Conservation (phyloP, 1,140 invertebrate species). For the Scylla paramamosain region DNA sequence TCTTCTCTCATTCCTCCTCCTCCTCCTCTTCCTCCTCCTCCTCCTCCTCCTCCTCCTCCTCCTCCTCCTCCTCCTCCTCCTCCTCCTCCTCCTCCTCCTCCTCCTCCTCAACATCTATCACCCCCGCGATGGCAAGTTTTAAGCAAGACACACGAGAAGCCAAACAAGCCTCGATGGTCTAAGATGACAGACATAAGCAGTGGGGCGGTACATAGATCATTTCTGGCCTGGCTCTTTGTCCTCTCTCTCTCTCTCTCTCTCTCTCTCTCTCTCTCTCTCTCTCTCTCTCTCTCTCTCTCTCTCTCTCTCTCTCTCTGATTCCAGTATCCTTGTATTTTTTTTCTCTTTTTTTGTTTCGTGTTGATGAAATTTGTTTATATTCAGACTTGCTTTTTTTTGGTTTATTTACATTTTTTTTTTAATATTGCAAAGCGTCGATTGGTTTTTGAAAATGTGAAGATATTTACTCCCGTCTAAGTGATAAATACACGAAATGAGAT, state of each 20-base stretch:
- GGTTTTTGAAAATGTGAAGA: too few relatives aligned
- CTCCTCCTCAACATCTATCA: constrained; percentile 5
- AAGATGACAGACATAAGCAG: constrained; percentile 58
- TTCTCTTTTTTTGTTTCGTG: background rate
- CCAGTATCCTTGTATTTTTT: background rate
- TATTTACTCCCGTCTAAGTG: too few relatives aligned
- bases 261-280: background rate
- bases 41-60: background rate
- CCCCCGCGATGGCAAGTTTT: constrained; percentile 42
- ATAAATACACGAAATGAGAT: too few relatives aligned
- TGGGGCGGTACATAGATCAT: background rate
- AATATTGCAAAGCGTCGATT: too few relatives aligned
- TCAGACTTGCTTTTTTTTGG: too few relatives aligned
- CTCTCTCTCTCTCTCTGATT: constrained; percentile 33
- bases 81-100: background rate
- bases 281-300: constrained; percentile 31
- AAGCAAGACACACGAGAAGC: constrained; percentile 63
- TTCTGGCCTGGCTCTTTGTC: background rate
- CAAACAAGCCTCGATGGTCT: constrained; percentile 18
- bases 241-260: background rate
- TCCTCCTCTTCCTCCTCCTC: background rate
- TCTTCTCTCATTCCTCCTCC: background rate
- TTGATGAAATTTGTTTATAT: background rate
- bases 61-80: background rate
- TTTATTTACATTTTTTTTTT: too few relatives aligned